Base-by-base conservation (phyloP, 2,888 invertebrate species). In the Lobophora halterata region DNA sequence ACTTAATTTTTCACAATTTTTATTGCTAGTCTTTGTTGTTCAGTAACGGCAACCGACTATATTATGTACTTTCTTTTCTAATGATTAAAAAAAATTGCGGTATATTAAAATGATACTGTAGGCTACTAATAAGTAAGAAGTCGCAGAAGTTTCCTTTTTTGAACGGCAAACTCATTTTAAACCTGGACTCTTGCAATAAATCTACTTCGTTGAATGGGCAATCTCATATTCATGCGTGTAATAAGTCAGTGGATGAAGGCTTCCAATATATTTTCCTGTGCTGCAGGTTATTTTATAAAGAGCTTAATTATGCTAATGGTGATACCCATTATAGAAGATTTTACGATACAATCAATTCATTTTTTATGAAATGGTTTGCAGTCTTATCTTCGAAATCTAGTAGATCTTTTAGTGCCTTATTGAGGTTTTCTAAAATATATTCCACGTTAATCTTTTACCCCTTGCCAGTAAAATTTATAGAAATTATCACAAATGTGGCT, bases 171-270 rank as follows among this genome's bases (percentile, higher is more conserved):
- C 42, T 45, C 16, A 49, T 46, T 51, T 51, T 52, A 58, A 55
- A 58, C 52, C 53, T 55, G 53, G 46, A 49, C 49, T 44, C 47
- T 47, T 45, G 33, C 41, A 46, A 65, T 65, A 66, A 66, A 66
- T 69, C 61, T 64, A 60, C 52, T 54, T 31, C 53, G 56, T 53
- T 53, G 58, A 67, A 66, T 63, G 54, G 61, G 49, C 59, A 63
- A 78, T 75, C 64, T 64, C 70, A 72, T 75, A 78, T 79, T 77
- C 73, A 74, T 71, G 58, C 56, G 60, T 61, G 65, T 65, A 67
- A 74, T 61, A 61, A 65, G 60, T 55, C 61, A 55, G 60, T n/a
- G 58, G 52, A 54, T 30, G 26, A 26, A 12, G 65, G 71, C 65
- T 70, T n/a, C n/a, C n/a, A n/a, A 62, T 61, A 59, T 10, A 19